Evolutionary conservation across 2,797 vertebrate species (phyloP), one percentile per base, ranked within the genome.

Genomic region (Hemitrygon akajei): DNA sequence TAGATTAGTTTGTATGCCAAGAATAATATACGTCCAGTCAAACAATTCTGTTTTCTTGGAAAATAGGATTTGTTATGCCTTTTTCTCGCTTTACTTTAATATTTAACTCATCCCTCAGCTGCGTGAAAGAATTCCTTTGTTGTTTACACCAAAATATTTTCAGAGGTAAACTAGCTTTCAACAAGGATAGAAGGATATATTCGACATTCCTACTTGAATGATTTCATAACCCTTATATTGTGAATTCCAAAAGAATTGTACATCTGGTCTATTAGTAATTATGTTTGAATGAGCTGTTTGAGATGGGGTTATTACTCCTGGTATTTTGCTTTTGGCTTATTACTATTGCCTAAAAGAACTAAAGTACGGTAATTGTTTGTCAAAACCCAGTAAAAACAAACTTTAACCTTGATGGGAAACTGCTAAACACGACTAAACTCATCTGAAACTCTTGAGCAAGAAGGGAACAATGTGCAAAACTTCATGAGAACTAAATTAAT

Each of bases 381-480:
- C 18, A 89, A 89, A 69, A 47, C 47, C n/a, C n/a, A 89, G 60
- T 37, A n/a, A 66, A 66, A 34, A 20, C 20, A 9, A 89, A 66
- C 56, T 20, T 30, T 16, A 27, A 30, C 63, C 20, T 87, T 87
- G 7, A 34, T 87, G 66, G 84, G 84, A 58, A 87, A 14, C 25
- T 63, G 66, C 34, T 89, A 69, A 37, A 66, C 60, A 69, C 69
- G 47, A 84, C 3, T 80, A 89, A 37, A 22, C 34, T 37, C 66
- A 37, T 87, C 7, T 0, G 7, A 60, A 18, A 27, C 56, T 58
- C 58, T 27, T 14, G 69, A 63, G 11, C 27, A 63, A 87, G n/a
- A 66, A 37, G 84, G 66, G 86, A n/a, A 89, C 66, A 89, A 89
- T 89, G 66, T 89, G 25, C 86, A 40, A 30, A 56, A 58, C 58